Evolutionary conservation across 2,113 vertebrate species (phyloP), one percentile per base, ranked within the genome.

Genomic region (Lathamus discolor): DNA sequence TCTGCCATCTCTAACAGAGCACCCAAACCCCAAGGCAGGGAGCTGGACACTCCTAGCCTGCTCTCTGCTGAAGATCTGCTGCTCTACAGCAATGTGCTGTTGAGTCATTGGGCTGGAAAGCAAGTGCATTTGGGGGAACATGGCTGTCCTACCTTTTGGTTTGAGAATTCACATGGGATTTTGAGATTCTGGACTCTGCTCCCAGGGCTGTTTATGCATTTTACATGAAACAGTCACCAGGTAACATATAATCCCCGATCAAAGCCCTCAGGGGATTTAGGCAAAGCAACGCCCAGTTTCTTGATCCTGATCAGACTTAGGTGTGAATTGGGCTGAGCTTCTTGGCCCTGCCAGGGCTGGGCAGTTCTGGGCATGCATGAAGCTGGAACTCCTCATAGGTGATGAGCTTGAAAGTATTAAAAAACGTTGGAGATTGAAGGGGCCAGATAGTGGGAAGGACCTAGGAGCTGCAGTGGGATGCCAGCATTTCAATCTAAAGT

Each of bases 301-400:
- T 89, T 89, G 93, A 95, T 91, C 78, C 81, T 52, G 86, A 95
- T 97, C 96, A 85, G 95, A 69, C 78, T 76, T n/a, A 91, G 90
- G 95, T 95, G 94, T 92, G 95, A 97, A 43, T 49, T 52, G 90
- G 87, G 94, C 84, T 93, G 86, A 95, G 89, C 89, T 85, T 90
- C 90, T 95, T 54, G 90, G 93, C 87, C 94, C 81, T 90, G 91
- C 49, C 91, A 92, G 93, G 91, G 68, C 84, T 89, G 33, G 89
- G 91, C 96, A 94, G 94, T 35, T 97, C 95, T 95, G 91, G 95
- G 92, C 94, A 95, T 54, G 94, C 87, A 91, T 0, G 4, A n/a
- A 87, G 84, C 91, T 87, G 89, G 33, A 89, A 85, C 86, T 91
- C 39, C 25, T 27, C 74, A 76, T 85, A 86, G 52, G 69, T 91